Conservation (phyloP, 2,113 vertebrate species). For the Agelaius phoeniceus region DNA sequence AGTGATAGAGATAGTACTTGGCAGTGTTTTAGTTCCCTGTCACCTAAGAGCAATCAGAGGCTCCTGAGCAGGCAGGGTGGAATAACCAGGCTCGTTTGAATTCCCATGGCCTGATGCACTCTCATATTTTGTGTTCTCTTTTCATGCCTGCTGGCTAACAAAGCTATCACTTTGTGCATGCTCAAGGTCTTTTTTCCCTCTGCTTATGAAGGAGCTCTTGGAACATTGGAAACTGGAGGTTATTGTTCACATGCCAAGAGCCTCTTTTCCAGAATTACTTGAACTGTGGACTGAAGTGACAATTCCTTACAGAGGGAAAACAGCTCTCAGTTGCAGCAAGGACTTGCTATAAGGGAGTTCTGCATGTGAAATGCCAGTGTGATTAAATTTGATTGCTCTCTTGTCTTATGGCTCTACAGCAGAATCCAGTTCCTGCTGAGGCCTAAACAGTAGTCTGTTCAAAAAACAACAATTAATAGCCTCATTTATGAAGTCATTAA, state of each 20-base stretch:
- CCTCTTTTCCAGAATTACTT: background rate
- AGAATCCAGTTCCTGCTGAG: background rate
- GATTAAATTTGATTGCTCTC: background rate
- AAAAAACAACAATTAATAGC: background rate
- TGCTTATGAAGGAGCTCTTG: background rate
- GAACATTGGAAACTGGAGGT: background rate
- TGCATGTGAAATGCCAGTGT: background rate
- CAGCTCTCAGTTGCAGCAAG: background rate
- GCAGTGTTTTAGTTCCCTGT: background rate
- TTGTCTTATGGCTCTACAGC: background rate
- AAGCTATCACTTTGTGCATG: fast-evolving
- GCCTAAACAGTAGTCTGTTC: background rate
- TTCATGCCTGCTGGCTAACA: background rate
- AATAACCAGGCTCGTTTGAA: background rate
- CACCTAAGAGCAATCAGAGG: background rate
- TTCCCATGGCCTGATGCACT: background rate
- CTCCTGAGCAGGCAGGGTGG: fast-evolving
- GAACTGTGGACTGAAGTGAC: background rate
- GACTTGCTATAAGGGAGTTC: background rate
- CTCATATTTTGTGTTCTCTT: background rate
- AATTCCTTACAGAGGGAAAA: background rate
- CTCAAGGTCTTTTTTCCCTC: background rate
- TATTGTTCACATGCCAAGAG: background rate
- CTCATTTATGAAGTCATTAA: background rate
- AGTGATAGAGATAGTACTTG: background rate